Evolutionary conservation across 2,888 invertebrate genomes (phyloP), one percentile per base, ranked within the genome.

Genomic region (Ferdinandea cuprea): DNA sequence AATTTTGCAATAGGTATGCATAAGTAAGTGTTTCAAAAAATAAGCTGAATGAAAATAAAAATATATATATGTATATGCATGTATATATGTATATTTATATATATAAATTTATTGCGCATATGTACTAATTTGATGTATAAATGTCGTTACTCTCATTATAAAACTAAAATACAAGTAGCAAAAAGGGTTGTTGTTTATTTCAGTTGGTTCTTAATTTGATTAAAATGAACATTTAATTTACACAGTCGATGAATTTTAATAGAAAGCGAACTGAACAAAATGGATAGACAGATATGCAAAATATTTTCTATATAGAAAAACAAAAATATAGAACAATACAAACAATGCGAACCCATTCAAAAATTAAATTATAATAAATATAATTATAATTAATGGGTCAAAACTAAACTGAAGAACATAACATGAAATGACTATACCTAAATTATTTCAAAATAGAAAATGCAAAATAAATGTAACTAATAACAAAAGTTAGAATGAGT

Each of bases 361-460:
- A 59, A 30, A 28, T 15, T 35, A 66, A 15, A 37, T 8, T 35
- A 54, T 32, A 56, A 65, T 58, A 37, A 17, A 52, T 66, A 52
- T 66, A 58, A 58, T 71, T 61, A 56, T 61, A 25, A 28, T 21
- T 19, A 35, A 9, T 54, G 46, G 40, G 46, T 42, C 9, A 52
- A 35, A 37, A 56, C 28, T 46, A 69, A 69, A 61, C 21, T 7
- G 48, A 52, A 42, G 21, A 30, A 50, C n/a, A 71, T 13, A 19
- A 9, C 13, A 52, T 13, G 9, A 58, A 63, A 66, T 42, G 35
- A n/a, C 59, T 17, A 46, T 72, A 19, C 11, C 35, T 50, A 21
- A 77, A 69, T 28, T 72, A 72, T 79, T 72, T 79, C 66, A 79
- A 68, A 42, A 79, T 68, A 79, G 59, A 72, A 65, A 78, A 65